These are phyloP conservation scores for Drosophila varians DNA, from an alignment of 1,140 invertebrate species.

Conservation along the genomic window DNA sequence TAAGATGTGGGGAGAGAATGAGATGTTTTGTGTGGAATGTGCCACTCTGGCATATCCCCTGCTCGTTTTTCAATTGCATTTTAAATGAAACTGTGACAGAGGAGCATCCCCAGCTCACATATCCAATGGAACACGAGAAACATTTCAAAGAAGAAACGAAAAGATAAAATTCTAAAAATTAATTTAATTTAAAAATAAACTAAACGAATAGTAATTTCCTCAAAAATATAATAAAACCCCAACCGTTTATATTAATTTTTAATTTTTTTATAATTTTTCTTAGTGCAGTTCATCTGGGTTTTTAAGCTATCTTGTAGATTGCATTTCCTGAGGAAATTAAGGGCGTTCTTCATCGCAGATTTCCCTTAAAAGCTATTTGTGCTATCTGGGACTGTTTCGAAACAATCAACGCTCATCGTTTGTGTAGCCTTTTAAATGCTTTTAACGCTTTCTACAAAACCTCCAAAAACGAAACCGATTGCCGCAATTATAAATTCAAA, in stretches of 20 bases:
- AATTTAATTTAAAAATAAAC: neutral
- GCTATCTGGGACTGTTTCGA: neutral
- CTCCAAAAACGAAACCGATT: slow-evolving; percentile 55
- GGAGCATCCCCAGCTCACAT: slow-evolving; percentile 30
- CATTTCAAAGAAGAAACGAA: neutral
- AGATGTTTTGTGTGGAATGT: slow-evolving; percentile 9
- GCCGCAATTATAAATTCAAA: slow-evolving; percentile 53
- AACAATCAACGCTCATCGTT: slow-evolving; percentile 9
- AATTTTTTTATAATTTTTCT: neutral
- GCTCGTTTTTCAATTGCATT: slow-evolving; percentile 27
- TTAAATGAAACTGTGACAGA: slow-evolving; percentile 30
- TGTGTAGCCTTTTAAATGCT: slow-evolving; percentile 2
- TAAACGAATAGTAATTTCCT: neutral
- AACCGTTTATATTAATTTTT: neutral
- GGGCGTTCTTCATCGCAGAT: slow-evolving; percentile 16
- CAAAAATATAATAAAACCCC: neutral
- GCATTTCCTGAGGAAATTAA: slow-evolving; percentile 14
- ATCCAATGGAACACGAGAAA: slow-evolving; percentile 12
- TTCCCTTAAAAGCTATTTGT: slow-evolving; percentile 10
- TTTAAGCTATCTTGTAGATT: neutral
- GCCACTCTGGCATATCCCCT: slow-evolving; percentile 31
- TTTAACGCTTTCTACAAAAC: slow-evolving; percentile 14
- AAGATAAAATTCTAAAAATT: neutral
- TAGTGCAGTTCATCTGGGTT: neutral
- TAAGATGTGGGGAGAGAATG: too few species aligned